A percentile compares a stretch with the other conserved stretches of the same genome.
Conservation (phyloP, 2,888 invertebrate species). For the Oligia strigilis region DNA sequence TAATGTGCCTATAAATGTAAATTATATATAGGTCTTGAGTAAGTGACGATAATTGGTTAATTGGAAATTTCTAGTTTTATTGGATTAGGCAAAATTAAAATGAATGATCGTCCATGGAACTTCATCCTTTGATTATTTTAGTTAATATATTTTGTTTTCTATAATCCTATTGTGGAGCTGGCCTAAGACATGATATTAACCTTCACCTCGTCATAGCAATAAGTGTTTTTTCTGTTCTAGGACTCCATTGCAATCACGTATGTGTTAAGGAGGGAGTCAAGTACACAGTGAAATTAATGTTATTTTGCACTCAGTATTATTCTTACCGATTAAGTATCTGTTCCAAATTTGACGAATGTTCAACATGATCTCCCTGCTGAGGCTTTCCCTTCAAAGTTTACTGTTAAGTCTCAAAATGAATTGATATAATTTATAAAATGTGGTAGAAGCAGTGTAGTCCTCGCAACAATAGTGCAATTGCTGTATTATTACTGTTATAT, state of each 20-base stretch:
- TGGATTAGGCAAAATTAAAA: constrained; percentile 76
- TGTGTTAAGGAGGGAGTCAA: constrained; percentile 72
- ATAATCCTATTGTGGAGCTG: constrained; percentile 79
- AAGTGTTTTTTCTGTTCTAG: constrained; percentile 79
- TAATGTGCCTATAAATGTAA: constrained; percentile 90
- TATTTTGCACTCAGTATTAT: constrained; percentile 89
- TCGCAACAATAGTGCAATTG: constrained; percentile 90
- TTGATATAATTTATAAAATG: constrained; percentile 80
- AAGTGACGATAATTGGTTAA: constrained; percentile 86
- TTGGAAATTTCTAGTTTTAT: constrained; percentile 83
- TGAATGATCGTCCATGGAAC: constrained; percentile 73
- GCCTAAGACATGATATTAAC: constrained; percentile 84
- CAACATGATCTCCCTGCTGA: constrained; percentile 84
- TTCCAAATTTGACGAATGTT: constrained; percentile 83
- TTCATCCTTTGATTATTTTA: constrained; percentile 72
- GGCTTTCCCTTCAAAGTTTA: constrained; percentile 80
- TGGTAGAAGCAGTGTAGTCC: constrained; percentile 88
- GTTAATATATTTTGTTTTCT: constrained; percentile 73
- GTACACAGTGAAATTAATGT: constrained; percentile 86
- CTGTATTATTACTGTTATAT: constrained; percentile 83
- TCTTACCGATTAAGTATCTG: constrained; percentile 81
- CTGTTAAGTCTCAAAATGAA: constrained; percentile 81
- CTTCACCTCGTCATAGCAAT: constrained; percentile 78
- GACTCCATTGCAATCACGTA: constrained; percentile 79
- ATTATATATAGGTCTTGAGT: constrained; percentile 88